phyloP scores from a whole-genome alignment of 2,888 invertebrate species.

The Hemistola chrysoprasaria region DNA sequence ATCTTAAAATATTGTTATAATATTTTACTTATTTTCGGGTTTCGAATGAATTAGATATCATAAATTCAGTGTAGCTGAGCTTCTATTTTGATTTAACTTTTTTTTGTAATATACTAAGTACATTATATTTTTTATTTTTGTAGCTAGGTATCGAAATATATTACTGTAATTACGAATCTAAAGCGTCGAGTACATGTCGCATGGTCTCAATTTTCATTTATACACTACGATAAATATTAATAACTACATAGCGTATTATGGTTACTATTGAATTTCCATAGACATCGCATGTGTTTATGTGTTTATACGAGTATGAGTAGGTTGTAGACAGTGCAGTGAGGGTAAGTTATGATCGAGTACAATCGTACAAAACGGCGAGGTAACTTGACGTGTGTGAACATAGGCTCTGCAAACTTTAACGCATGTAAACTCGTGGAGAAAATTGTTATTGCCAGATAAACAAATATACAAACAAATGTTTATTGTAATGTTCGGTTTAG shows the following conservation, averaged over 20 bases:
- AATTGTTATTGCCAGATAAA: no score
- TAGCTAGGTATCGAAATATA: constrained; percentile 55
- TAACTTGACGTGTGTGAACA: no score
- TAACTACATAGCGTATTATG: constrained; percentile 30
- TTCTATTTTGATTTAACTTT: constrained; percentile 67
- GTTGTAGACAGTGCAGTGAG: no score
- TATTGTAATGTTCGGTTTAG: no score
- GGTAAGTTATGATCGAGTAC: no score
- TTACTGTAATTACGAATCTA: constrained; percentile 32
- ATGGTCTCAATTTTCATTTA: constrained; percentile 44
- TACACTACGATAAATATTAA: constrained; percentile 42
- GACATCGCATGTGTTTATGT: constrained; percentile 38
- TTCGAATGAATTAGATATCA: constrained; percentile 51
- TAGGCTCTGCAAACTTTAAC: no score
- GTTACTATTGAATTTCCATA: constrained; percentile 36
- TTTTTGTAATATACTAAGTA: constrained; percentile 67
- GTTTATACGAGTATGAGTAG: constrained; percentile 22
- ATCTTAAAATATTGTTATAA: constrained; percentile 52
- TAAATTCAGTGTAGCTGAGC: constrained; percentile 62
- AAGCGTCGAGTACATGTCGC: constrained; percentile 51
- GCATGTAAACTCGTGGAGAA: no score
- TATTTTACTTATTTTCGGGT: constrained; percentile 51
- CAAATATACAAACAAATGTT: no score
- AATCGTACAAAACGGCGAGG: no score
- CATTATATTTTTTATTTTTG: constrained; percentile 62